Evolutionary conservation across 2,113 vertebrate genomes (phyloP), one percentile per base, ranked within the genome.

Genomic region (Chaetodon auriga): DNA sequence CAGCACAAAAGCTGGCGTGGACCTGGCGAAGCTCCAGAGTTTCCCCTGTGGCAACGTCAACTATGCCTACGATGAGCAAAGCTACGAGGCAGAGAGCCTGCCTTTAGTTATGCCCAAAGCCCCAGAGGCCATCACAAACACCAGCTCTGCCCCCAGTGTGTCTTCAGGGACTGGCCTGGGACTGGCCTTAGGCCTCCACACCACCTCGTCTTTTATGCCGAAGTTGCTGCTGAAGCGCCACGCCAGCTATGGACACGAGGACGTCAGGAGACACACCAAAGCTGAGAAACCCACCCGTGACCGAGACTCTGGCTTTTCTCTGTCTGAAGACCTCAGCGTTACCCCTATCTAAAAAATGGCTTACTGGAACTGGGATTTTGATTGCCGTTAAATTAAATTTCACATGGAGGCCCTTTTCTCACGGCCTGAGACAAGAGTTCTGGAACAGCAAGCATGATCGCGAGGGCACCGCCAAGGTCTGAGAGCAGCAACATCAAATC

Each of bases 41-140:
- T 97, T 97, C 83, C 96, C 97, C 7, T 97, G 96, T 4, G 96
- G 97, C 70, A 97, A 97, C 14, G 96, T 97, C 75, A 98, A 97
- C 92, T 97, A 97, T 16, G 96, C 97, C 72, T 98, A 96, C 0
- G 96, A 97, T 14, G 96, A 95, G 84, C 94, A 94, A 54, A 95
- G 90, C 88, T 94, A 93, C 41, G 95, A 95, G 89, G 82, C 89
- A 0, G 95, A 95, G 89, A 94, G 87, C 61, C 89, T 94, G 51
- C 92, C 95, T 0, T 35, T 94, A 54, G 93, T 93, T 21, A 77
- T 92, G 75, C 77, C 92, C 81, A 94, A 90, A 89, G 70, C 76
- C 36, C 82, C 92, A 19, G 94, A 95, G 64, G 89, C 93, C 54
- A 90, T 90, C 81, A 89, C 86, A 57, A 85, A 78, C 78, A 87